phyloP scores from a whole-genome alignment of 2,888 invertebrate species.

The Arge pagana region DNA sequence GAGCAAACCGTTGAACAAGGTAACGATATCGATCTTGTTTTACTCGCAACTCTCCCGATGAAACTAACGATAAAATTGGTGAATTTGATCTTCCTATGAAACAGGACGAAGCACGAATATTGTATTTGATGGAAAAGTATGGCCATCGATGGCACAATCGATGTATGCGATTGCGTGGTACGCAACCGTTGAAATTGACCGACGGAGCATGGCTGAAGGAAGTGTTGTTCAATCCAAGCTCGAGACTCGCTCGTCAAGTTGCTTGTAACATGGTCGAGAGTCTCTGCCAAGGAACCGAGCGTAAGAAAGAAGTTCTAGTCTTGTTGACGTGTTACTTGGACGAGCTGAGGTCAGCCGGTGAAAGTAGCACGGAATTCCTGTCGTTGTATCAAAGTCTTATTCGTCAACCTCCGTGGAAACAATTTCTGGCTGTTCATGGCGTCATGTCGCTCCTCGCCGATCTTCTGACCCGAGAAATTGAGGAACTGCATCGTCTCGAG shows the following conservation, averaged over 20 bases:
- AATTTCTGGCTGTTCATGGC: slow-evolving; percentile 87
- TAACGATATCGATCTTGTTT: slow-evolving; percentile 16
- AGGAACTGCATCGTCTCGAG: slow-evolving; percentile 85
- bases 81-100: background rate
- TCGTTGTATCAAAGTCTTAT: slow-evolving; percentile 85
- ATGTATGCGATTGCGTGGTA: slow-evolving; percentile 59
- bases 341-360: slow-evolving; percentile 85
- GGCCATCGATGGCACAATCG: slow-evolving; percentile 67
- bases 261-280: slow-evolving; percentile 88
- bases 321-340: slow-evolving; percentile 87
- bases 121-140: slow-evolving; percentile 78
- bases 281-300: slow-evolving; percentile 71
- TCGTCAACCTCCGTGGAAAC: slow-evolving; percentile 88
- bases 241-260: slow-evolving; percentile 84
- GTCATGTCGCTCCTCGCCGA: slow-evolving; percentile 84
- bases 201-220: slow-evolving; percentile 86
- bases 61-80: background rate
- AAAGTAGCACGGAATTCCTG: slow-evolving; percentile 90
- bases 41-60: background rate
- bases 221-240: slow-evolving; percentile 91
- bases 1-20: slow-evolving; percentile 45
- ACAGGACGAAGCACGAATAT: slow-evolving; percentile 49
- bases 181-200: slow-evolving; percentile 66
- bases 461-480: slow-evolving; percentile 86
- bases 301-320: slow-evolving; percentile 78